Evolutionary conservation across 2,888 invertebrate species (phyloP), one percentile per base, ranked within the genome.

Genomic region (Cenopis cana): DNA sequence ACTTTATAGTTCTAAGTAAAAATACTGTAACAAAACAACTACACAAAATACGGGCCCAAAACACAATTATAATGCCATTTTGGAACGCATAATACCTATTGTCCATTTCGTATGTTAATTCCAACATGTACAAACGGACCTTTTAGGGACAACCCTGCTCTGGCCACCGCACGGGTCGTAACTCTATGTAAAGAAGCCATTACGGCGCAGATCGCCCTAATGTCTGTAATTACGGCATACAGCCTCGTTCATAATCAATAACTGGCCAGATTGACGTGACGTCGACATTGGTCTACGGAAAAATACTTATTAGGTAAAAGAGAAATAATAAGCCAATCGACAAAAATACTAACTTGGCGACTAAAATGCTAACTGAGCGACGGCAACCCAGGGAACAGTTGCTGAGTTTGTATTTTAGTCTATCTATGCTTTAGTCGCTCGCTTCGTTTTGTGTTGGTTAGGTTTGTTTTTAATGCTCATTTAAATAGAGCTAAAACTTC

Each of bases 141-240:
- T 29, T 46, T 62, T 18, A 50, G 18, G 14, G 36, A 36, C 41
- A 66, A 38, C 57, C 68, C 59, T 68, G 14, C 29, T 12, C 14
- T 8, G 20, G 54, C 24, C 57, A 66, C 11, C n/a, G n/a, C n/a
- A n/a, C n/a, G 52, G 59, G 59, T 57, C 59, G 17, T 50, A 36
- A 57, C 57, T 68, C 59, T 66, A 55, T 66, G 60, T 20, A 29
- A 66, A 65, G 57, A 54, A 50, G 60, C 64, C n/a, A 52, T 50
- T 38, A 55, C 50, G 60, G 56, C 41, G 20, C 69, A 73, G 66
- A 73, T 56, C 60, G 60, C 55, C 55, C 49, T 56, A 69, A 73
- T 29, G 55, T 38, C 49, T 33, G 65, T 49, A 66, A 73, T 64
- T 64, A 64, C 52, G 52, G 33, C 9, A 11, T 56, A 38, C 14